Conservation (phyloP, 2,113 vertebrate species). For the Pelodiscus sinensis region DNA sequence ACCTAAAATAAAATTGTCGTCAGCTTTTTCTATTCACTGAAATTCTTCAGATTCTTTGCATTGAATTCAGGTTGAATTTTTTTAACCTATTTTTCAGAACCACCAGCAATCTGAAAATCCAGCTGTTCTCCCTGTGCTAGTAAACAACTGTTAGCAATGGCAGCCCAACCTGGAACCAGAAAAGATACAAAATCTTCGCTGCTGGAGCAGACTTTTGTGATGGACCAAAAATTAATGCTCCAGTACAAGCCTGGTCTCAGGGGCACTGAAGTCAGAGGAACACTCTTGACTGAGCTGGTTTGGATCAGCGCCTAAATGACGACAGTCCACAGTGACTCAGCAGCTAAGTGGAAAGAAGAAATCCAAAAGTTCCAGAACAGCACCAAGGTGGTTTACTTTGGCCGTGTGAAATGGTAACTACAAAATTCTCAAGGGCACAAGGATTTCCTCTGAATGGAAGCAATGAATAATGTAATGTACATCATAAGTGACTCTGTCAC, state of each 20-base stretch:
- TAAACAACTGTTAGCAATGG: background rate
- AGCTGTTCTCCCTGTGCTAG: background rate
- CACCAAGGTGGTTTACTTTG: background rate
- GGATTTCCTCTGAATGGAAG: background rate
- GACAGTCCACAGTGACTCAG: background rate
- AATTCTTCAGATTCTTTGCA: background rate
- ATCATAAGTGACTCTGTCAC: slow-evolving; percentile 1
- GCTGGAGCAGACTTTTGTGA: background rate
- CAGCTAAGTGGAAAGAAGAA: background rate
- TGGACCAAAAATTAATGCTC: background rate
- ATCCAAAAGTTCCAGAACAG: background rate
- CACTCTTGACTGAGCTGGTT: background rate
- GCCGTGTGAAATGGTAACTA: background rate
- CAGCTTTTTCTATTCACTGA: background rate
- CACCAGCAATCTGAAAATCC: background rate
- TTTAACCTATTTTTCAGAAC: background rate
- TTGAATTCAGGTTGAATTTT: background rate
- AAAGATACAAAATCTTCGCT: background rate
- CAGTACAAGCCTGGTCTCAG: background rate
- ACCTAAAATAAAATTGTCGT: background rate
- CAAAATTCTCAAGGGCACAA: background rate
- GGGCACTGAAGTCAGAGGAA: background rate
- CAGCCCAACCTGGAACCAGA: background rate
- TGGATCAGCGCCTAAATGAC: background rate
- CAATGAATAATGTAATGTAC: slow-evolving; percentile 1